These are phyloP conservation scores for Copidosoma aretas DNA, from an alignment of 2,888 invertebrate species.

Conservation along the genomic window DNA sequence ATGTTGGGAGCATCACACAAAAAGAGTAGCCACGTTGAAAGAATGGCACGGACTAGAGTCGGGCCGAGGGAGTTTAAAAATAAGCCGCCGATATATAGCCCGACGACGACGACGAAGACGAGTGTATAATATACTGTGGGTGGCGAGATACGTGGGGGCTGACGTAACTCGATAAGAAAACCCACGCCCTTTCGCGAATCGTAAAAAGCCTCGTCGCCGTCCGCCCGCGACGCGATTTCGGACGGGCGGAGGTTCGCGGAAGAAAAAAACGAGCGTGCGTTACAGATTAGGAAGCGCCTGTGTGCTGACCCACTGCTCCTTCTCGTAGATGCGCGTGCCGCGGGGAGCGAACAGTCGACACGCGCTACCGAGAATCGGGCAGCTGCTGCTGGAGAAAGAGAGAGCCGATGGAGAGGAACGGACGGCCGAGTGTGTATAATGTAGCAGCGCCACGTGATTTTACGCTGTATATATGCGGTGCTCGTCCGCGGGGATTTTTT, in stretches of 20 bases:
- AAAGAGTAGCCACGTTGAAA: background rate
- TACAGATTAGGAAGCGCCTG: no score
- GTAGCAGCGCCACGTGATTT: slow-evolving; percentile 43
- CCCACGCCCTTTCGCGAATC: slow-evolving; percentile 37
- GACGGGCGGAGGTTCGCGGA: background rate
- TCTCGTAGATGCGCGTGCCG: no score
- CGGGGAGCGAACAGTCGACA: no score
- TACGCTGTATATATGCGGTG: no score
- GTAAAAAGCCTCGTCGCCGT: no score
- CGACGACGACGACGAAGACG: background rate
- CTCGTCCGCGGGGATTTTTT: no score
- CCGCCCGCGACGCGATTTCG: no score
- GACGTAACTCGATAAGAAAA: slow-evolving; percentile 36
- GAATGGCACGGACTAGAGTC: background rate
- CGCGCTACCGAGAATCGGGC: slow-evolving; percentile 3
- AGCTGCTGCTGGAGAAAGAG: no score
- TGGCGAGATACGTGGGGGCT: slow-evolving; percentile 22
- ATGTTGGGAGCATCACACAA: background rate
- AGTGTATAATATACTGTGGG: slow-evolving; percentile 30
- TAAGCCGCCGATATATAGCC: no score
- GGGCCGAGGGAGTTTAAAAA: slow-evolving; percentile 6
- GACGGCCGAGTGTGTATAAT: slow-evolving; percentile 47
- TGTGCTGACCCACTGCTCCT: no score
- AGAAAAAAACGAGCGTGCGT: background rate
- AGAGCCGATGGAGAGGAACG: no score